A percentile compares a stretch with the other conserved stretches of the same genome.
These are phyloP conservation scores for Cremastinae sp. DNA, from an alignment of 2,888 invertebrate species.

Conservation along the genomic window DNA sequence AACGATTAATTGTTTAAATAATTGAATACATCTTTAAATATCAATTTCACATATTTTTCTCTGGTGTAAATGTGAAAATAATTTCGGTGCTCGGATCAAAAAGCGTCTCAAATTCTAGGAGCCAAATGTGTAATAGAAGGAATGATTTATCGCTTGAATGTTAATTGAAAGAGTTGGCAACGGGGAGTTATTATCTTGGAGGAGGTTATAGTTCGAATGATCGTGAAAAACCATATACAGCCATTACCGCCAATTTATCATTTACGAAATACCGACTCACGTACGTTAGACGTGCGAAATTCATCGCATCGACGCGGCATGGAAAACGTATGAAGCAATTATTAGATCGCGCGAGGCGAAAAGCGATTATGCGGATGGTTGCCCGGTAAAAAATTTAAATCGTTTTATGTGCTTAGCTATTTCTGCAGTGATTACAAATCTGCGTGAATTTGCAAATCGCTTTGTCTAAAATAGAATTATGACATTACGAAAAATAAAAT, in stretches of 20 bases:
- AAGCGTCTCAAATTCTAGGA: slow-evolving; percentile 2
- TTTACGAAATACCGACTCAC: slow-evolving; percentile 42
- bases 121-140: neutral
- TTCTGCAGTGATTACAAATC: too few species aligned
- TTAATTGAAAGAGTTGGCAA: slow-evolving; percentile 44
- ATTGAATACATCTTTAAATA: too few species aligned
- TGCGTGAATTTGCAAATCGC: slow-evolving; percentile 17
- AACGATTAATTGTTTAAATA: too few species aligned
- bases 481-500: too few species aligned
- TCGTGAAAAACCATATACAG: slow-evolving; percentile 37
- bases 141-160: slow-evolving; percentile 47
- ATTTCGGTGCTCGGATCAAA: neutral
- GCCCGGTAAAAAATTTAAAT: neutral
- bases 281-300: slow-evolving; percentile 26
- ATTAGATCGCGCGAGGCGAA: slow-evolving; percentile 33
- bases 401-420: too few species aligned
- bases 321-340: slow-evolving; percentile 45
- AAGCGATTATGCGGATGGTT: slow-evolving; percentile 40
- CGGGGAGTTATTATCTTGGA: slow-evolving; percentile 39
- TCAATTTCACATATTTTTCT: neutral
- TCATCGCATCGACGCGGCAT: slow-evolving; percentile 2
- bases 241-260: slow-evolving; percentile 50
- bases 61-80: neutral
- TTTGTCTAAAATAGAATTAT: too few species aligned
- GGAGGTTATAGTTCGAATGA: slow-evolving; percentile 8